Conservation (phyloP, 2,888 invertebrate species). For the Dione juno region DNA sequence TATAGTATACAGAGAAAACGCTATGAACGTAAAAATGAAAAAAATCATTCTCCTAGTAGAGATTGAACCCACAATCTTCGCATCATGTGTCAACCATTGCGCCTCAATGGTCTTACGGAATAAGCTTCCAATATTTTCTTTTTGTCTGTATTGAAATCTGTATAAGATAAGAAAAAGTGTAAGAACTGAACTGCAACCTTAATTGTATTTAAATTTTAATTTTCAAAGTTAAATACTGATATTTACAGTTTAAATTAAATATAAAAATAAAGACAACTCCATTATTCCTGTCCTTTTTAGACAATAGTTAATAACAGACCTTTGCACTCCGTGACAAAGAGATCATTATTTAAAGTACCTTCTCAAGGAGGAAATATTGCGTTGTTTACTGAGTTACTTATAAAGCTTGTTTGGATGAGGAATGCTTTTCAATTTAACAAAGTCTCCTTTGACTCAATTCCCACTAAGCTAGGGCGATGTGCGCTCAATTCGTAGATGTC, state of each 20-base stretch:
- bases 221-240: background rate
- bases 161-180: background rate
- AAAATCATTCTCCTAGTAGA: no score
- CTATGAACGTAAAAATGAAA: no score
- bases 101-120: no score
- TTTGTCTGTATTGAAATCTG: background rate
- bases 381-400: conserved; percentile 39
- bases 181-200: background rate
- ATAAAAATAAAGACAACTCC: conserved; percentile 12
- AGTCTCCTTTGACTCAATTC: conserved; percentile 38
- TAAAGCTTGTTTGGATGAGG: conserved; percentile 38
- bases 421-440: conserved; percentile 42
- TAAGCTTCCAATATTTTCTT: no score
- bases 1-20: no score
- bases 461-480: conserved; percentile 20
- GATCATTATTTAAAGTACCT: conserved; percentile 40
- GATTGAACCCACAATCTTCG: no score
- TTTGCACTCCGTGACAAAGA: conserved; percentile 28
- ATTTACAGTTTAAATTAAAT: conserved; percentile 14
- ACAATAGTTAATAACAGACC: conserved; percentile 30
- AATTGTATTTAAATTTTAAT: background rate
- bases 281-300: conserved; percentile 21
- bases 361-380: conserved; percentile 35
- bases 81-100: no score
- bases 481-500: conserved; percentile 12